Evolutionary conservation across 2,797 vertebrate genomes (phyloP).

Genomic region (Dryobates pubescens): DNA sequence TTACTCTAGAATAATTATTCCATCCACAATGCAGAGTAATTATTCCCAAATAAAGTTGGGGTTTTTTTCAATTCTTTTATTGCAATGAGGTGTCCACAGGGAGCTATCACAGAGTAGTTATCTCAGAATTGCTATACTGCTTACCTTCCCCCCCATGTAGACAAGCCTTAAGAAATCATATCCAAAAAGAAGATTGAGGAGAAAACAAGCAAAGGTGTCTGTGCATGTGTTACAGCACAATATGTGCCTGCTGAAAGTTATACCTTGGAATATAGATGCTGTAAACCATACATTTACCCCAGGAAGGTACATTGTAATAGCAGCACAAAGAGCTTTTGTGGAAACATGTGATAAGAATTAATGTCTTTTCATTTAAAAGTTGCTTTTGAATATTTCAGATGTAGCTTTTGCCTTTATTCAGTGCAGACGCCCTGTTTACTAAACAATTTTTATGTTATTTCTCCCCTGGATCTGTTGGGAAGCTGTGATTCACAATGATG

Average conservation of each 20-base stretch:
- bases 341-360: neutral
- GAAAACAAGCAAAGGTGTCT: neutral
- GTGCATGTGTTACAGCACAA: slow-evolving; percentile 1
- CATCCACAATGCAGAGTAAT: slow-evolving; percentile 53
- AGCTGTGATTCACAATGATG: neutral
- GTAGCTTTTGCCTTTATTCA: slow-evolving; percentile 24
- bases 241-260: slow-evolving; percentile 10
- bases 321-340: slow-evolving; percentile 17
- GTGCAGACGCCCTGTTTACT: neutral
- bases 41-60: slow-evolving; percentile 57
- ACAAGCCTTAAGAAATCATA: slow-evolving; percentile 51
- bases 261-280: slow-evolving; percentile 32
- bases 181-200: neutral
- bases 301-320: neutral
- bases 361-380: slow-evolving; percentile 24
- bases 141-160: slow-evolving; percentile 35
- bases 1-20: slow-evolving; percentile 66
- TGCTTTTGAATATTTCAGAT: slow-evolving; percentile 22
- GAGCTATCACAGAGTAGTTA: slow-evolving; percentile 65
- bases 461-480: neutral
- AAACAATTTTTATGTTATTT: neutral
- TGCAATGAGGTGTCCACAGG: slow-evolving; percentile 57
- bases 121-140: slow-evolving; percentile 45
- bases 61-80: slow-evolving; percentile 17
- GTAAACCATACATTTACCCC: slow-evolving; percentile 34